Percentiles rank a stretch among this genome's conserved stretches.
Conservation (phyloP, 2,113 vertebrate species). For the Scolopax mira region DNA sequence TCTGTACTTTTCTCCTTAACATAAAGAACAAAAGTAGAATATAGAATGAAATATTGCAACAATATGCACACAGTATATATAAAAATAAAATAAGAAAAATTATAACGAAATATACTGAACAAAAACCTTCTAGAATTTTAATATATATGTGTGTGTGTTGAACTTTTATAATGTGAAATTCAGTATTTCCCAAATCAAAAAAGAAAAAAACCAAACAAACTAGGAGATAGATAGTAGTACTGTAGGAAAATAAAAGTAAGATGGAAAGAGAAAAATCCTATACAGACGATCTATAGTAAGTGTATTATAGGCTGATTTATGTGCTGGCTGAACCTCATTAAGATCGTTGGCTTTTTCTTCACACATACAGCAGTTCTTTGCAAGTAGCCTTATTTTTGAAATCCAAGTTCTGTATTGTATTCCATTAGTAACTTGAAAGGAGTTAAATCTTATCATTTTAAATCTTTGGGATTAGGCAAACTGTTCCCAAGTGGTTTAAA, state of each 20-base stretch:
- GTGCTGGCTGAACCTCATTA: background rate
- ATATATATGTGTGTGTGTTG: background rate
- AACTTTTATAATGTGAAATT: background rate
- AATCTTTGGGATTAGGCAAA: background rate
- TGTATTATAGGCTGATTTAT: background rate
- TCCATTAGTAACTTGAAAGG: background rate
- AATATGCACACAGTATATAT: background rate
- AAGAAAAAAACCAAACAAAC: too few relatives aligned
- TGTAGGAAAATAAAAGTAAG: background rate
- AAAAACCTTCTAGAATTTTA: background rate
- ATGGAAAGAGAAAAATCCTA: background rate
- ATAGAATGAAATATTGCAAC: background rate
- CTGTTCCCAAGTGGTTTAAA: constrained; percentile 16
- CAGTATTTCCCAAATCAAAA: background rate
- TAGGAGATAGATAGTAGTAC: background rate
- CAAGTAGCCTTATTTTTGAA: too few relatives aligned
- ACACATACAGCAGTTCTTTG: too few relatives aligned
- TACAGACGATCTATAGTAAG: too few relatives aligned
- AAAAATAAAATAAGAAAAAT: background rate
- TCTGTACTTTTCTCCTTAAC: background rate
- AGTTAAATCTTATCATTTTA: background rate
- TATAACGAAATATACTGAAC: background rate
- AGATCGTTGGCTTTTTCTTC: background rate
- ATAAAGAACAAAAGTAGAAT: background rate
- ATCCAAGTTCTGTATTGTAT: background rate